These are phyloP conservation scores for Ophonus ardosiacus DNA, from an alignment of 2,888 invertebrate genomes.

Conservation along the genomic window DNA sequence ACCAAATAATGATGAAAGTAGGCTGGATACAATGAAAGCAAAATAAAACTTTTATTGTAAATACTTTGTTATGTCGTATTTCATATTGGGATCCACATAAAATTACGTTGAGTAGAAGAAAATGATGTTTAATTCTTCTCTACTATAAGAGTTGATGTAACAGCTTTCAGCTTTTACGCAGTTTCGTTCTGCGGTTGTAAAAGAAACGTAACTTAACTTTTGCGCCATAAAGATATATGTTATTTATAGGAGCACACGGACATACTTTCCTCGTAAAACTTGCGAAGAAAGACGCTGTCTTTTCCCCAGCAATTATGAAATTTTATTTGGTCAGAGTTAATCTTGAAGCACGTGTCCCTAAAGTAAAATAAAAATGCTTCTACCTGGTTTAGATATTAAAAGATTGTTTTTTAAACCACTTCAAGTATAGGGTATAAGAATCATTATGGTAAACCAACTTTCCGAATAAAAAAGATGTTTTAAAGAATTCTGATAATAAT, in stretches of 20 bases:
- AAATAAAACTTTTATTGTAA: neutral
- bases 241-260: constrained; percentile 55
- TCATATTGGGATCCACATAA: neutral
- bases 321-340: constrained; percentile 47
- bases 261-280: constrained; percentile 54
- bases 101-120: neutral
- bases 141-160: constrained; percentile 38
- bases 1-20: too few relatives aligned
- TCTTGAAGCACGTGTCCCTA: constrained; percentile 25
- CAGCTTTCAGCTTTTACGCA: constrained; percentile 61
- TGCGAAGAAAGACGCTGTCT: constrained; percentile 22
- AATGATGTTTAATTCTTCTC: constrained; percentile 32
- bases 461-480: neutral
- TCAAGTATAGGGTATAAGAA: neutral
- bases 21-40: too few relatives aligned
- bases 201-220: constrained; percentile 62
- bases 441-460: constrained; percentile 17
- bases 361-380: constrained; percentile 22
- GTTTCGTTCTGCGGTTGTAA: constrained; percentile 47
- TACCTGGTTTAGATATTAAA: constrained; percentile 28
- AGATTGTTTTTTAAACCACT: constrained; percentile 18
- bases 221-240: constrained; percentile 61
- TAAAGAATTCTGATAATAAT: constrained; percentile 35
- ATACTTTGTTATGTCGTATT: neutral
- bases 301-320: constrained; percentile 52